phyloP scores from a whole-genome alignment of 2,888 invertebrate species.

The Camptogramma bilineatum region DNA sequence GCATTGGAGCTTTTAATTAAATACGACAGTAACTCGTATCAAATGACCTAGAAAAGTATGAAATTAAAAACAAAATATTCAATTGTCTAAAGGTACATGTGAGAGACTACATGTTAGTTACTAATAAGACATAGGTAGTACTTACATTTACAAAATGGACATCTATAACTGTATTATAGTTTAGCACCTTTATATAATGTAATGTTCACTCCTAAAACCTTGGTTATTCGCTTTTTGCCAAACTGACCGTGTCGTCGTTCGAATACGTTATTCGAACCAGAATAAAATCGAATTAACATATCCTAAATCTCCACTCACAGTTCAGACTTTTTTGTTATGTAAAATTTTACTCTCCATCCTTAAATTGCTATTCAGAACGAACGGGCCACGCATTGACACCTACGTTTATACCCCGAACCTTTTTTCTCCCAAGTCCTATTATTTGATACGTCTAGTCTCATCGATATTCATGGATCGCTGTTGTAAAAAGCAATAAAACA shows the following conservation, averaged over 20 bases:
- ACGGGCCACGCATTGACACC: conserved; percentile 73
- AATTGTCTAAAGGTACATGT: too few relatives aligned
- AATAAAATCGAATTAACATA: conserved; percentile 76
- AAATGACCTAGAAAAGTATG: too few relatives aligned
- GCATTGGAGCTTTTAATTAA: not conserved
- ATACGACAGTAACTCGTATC: too few relatives aligned
- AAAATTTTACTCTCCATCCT: conserved; percentile 68
- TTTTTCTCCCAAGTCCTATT: conserved; percentile 67
- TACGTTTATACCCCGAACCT: conserved; percentile 64
- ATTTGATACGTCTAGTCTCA: conserved; percentile 65
- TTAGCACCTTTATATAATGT: not conserved
- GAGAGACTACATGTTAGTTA: too few relatives aligned
- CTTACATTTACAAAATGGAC: not conserved
- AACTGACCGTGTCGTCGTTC: conserved; percentile 56
- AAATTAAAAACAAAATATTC: too few relatives aligned
- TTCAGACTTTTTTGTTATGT: conserved; percentile 70
- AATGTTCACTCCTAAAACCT: conserved; percentile 68
- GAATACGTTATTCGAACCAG: conserved; percentile 69
- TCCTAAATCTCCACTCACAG: conserved; percentile 65
- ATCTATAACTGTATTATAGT: not conserved
- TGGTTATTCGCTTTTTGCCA: conserved; percentile 71
- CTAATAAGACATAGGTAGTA: not conserved
- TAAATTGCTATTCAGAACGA: conserved; percentile 66
- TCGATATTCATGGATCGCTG: conserved; percentile 76
- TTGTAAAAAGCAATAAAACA: conserved; percentile 82